Evolutionary conservation across 23 tunicate species (phyloP), one percentile per base, ranked within the genome.

Genomic region (Styela plicata): DNA sequence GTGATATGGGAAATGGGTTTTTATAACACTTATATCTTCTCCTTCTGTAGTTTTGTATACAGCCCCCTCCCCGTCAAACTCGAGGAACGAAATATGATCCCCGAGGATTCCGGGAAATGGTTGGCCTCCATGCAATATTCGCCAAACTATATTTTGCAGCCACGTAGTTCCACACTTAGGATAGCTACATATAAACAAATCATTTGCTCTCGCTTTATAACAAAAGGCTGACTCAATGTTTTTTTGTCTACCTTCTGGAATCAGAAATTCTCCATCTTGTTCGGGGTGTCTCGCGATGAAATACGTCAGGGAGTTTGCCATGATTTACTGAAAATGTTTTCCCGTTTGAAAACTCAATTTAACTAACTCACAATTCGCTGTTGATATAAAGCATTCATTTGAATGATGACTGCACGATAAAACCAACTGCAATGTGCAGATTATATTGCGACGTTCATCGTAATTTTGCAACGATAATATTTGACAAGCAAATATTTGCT

Each of bases 91-190:
- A n/a, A 85, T 89, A 24, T 52, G 44, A 17, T 85, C 34, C 36
- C 83, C 64, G 31, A 90, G 26, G 1, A 1, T 2, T 19, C 73
- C 83, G 7, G 70, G 63, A 52, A 84, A 2, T 1, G 63, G 53
- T 2, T 82, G 79, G n/a, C 96, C 90, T 7, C 82, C 33, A 62
- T 86, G 90, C 34, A 81, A 17, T 17, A 89, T 73, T 25, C 71
- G 69, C 95, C 95, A 89, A 2, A 81, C 86, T 62, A 89, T 89
- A 52, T 80, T 75, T 36, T 89, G 90, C 52, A 81, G n/a, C 95
- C 95, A 89, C 2, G 95, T 89, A 19, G 83, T 80, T 30, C 95
- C 95, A 61, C 86, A 74, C 34, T 86, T 89, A 7, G 86, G 81
- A 74, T 26, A 84, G 1, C 84, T 31, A 74, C 94, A 89, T 33